Conservation (phyloP, 2,113 vertebrate genomes). For the Mystacornis crossleyi region DNA sequence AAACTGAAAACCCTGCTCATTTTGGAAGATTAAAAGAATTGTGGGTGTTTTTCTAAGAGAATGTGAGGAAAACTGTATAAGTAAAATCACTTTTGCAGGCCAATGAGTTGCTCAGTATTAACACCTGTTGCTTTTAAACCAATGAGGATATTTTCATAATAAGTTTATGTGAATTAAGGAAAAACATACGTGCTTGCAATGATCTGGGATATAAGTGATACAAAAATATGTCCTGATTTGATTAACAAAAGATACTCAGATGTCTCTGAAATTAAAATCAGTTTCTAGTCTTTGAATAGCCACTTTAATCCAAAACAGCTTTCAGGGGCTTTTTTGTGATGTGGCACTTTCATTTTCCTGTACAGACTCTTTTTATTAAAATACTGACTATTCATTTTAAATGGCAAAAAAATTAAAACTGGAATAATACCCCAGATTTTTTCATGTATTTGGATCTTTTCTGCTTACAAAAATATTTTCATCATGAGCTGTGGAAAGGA, state of each 20-base stretch:
- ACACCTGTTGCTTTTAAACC: background rate
- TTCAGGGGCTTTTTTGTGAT: background rate
- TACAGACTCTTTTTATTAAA: constrained; percentile 6
- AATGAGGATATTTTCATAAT: background rate
- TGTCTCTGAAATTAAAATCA: background rate
- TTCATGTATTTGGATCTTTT: constrained; percentile 31
- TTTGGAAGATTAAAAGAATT: background rate
- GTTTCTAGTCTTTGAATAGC: background rate
- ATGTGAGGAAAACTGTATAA: background rate
- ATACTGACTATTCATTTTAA: background rate
- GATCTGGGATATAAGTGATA: background rate
- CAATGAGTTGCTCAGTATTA: background rate
- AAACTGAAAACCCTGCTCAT: background rate
- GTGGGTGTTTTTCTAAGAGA: background rate
- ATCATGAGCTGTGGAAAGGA: constrained; percentile 83
- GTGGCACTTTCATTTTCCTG: constrained; percentile 30
- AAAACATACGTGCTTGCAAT: background rate
- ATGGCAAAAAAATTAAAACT: background rate
- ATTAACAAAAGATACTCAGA: background rate
- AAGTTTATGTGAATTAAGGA: background rate
- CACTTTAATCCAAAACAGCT: background rate
- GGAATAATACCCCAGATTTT: background rate
- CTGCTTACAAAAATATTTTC: background rate
- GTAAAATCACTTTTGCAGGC: background rate
- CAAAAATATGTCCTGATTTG: background rate